Conservation (phyloP, 2,797 vertebrate genomes). For the Aeoliscus strigatus region DNA sequence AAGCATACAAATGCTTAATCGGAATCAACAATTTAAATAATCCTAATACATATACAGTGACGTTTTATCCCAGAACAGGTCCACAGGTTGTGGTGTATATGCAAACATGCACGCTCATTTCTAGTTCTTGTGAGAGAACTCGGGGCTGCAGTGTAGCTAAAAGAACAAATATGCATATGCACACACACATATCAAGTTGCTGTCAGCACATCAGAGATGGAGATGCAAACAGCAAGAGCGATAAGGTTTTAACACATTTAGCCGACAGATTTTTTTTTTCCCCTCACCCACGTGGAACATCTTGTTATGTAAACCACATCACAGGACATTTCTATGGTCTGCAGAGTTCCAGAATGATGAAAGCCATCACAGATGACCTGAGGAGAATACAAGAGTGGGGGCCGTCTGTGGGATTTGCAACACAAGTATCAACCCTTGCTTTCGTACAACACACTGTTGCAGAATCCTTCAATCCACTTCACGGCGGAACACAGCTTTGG, state of each 20-base stretch:
- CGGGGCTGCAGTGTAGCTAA: constrained; percentile 3
- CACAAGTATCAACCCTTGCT: constrained; percentile 34
- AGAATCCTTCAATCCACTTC: constrained; percentile 53
- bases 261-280: constrained; percentile 8
- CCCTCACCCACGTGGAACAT: constrained; percentile 32
- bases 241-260: constrained; percentile 26
- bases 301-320: constrained; percentile 46
- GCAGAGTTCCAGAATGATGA: constrained; percentile 30
- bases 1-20: too few relatives aligned
- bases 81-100: constrained; percentile 28
- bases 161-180: constrained; percentile 31
- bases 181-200: constrained; percentile 23
- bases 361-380: constrained; percentile 22
- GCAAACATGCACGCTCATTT: constrained; percentile 16
- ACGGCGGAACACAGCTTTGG: constrained; percentile 58
- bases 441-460: constrained; percentile 44
- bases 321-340: constrained; percentile 36
- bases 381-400: constrained; percentile 30
- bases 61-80: constrained; percentile 28
- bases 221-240: constrained; percentile 20
- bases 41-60: too few relatives aligned
- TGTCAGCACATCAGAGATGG: constrained; percentile 21
- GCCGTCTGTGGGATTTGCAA: constrained; percentile 51
- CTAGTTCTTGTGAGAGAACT: constrained; percentile 15
- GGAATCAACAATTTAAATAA: constrained; percentile 50